Evolutionary conservation across 2,113 vertebrate species (phyloP).

Genomic region (Apeltes quadracus): DNA sequence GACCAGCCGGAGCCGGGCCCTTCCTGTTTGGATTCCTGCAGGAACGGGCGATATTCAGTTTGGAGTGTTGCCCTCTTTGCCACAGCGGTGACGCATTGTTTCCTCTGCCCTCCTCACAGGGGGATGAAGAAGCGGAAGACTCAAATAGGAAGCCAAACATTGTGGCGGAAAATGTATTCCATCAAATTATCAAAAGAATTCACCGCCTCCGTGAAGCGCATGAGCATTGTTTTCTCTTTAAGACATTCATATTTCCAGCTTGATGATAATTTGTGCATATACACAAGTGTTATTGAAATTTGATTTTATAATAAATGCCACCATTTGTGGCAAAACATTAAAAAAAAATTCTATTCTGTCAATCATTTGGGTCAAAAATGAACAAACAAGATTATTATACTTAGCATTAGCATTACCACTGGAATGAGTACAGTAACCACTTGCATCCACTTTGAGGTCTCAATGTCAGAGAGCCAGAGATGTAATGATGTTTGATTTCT

Average conservation of each 20-base stretch:
- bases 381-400: background rate
- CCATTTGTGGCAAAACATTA: background rate
- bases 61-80: slow-evolving; percentile 38
- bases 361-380: background rate
- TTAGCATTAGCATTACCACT: background rate
- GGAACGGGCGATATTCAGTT: slow-evolving; percentile 36
- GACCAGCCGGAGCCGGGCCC: slow-evolving; percentile 27
- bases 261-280: too few species aligned
- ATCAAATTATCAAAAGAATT: slow-evolving; percentile 14
- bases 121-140: slow-evolving; percentile 1
- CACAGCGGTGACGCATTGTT: slow-evolving; percentile 49
- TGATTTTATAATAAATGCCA: background rate
- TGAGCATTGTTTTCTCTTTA: too few species aligned
- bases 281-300: background rate
- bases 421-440: background rate
- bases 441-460: background rate
- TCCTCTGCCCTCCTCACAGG: slow-evolving; percentile 37
- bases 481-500: slow-evolving; percentile 9
- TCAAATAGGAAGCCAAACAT: background rate
- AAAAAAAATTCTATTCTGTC: too few species aligned
- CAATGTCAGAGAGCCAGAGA: background rate
- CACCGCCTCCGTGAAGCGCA: slow-evolving; percentile 4
- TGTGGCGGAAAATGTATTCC: slow-evolving; percentile 23
- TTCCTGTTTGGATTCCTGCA: slow-evolving; percentile 68
- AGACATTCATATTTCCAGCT: background rate